A percentile compares a stretch with the other conserved stretches of the same genome.
Evolutionary conservation across 2,888 invertebrate genomes (phyloP).

Genomic region (Griposia aprilina): DNA sequence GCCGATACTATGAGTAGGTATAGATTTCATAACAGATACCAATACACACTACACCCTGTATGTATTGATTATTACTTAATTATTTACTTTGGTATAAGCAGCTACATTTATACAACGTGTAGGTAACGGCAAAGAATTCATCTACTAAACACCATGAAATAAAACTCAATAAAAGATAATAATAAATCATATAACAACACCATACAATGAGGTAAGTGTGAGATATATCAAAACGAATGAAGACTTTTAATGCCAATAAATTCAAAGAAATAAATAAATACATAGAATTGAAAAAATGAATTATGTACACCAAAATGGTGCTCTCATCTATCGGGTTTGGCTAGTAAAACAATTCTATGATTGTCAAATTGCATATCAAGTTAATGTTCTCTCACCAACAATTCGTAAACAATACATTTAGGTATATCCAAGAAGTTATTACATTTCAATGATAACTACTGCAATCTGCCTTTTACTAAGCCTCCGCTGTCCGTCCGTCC

Average conservation of each 20-base stretch:
- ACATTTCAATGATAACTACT: constrained; percentile 7
- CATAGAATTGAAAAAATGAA: neutral
- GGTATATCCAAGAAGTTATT: neutral
- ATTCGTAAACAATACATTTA: neutral
- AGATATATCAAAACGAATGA: neutral
- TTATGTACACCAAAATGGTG: neutral
- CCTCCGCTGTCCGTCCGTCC: too few species aligned
- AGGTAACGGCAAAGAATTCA: neutral
- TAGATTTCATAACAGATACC: neutral
- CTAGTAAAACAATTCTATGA: constrained; percentile 4
- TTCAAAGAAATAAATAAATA: neutral
- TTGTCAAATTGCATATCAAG: neutral
- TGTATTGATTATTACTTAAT: neutral
- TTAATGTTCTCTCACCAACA: neutral
- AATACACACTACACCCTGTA: neutral
- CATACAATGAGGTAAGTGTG: neutral
- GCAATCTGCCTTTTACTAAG: neutral
- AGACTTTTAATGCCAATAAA: neutral
- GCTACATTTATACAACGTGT: neutral
- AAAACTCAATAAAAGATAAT: neutral
- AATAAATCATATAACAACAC: neutral
- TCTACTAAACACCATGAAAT: neutral
- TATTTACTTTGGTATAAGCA: neutral
- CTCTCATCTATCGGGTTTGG: neutral
- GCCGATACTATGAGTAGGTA: neutral